A percentile compares a stretch with the other conserved stretches of the same genome.
Conservation (phyloP, 2,113 vertebrate species). For the Salvator merianae region DNA sequence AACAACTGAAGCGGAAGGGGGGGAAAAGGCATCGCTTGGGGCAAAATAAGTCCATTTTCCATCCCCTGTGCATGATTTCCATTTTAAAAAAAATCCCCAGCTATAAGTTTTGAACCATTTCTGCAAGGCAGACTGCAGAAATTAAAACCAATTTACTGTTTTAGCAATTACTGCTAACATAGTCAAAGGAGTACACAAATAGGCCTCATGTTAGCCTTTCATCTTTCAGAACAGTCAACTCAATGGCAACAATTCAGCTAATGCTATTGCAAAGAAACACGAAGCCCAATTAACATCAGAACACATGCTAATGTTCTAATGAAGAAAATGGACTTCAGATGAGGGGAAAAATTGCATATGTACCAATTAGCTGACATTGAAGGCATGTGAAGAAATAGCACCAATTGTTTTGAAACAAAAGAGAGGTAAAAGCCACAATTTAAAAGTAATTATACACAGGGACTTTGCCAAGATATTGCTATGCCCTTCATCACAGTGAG, state of each 20-base stretch:
- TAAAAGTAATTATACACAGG: slow-evolving; percentile 47
- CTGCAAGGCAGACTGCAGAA: neutral
- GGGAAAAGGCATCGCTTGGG: neutral
- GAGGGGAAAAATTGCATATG: slow-evolving; percentile 40
- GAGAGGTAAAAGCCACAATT: slow-evolving; percentile 31
- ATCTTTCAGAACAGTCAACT: slow-evolving; percentile 20
- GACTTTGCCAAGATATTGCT: slow-evolving; percentile 54
- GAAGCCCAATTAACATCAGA: slow-evolving; percentile 37
- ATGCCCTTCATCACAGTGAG: slow-evolving; percentile 49
- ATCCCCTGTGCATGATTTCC: neutral
- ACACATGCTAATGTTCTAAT: slow-evolving; percentile 54
- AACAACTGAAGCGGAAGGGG: neutral
- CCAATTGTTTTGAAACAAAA: slow-evolving; percentile 59
- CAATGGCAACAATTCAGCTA: slow-evolving; percentile 16
- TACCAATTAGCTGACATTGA: slow-evolving; percentile 23
- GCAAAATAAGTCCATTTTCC: neutral
- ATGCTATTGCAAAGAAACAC: slow-evolving; percentile 40
- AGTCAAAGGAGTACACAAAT: slow-evolving; percentile 13
- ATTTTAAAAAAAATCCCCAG: slow-evolving; percentile 5
- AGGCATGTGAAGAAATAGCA: slow-evolving; percentile 54
- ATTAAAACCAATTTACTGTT: slow-evolving; percentile 7
- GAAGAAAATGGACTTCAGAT: slow-evolving; percentile 59
- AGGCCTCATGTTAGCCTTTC: neutral
- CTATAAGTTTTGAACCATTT: slow-evolving; percentile 16
- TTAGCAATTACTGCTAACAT: slow-evolving; percentile 8